Percentiles rank a stretch among this genome's conserved stretches.
Conservation (phyloP, 2,797 vertebrate genomes). For the Otolemur crassicaudatus region DNA sequence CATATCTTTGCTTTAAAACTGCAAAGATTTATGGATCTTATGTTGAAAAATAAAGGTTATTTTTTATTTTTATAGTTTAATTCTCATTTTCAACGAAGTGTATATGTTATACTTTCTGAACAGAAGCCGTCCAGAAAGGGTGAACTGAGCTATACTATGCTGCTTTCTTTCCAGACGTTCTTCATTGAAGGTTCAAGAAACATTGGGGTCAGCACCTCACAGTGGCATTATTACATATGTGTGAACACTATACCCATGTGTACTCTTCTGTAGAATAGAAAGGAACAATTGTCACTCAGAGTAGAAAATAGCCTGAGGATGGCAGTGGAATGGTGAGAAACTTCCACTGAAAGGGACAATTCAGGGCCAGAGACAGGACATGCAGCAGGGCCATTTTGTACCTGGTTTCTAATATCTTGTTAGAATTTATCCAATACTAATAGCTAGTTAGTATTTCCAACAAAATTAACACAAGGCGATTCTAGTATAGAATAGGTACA, state of each 20-base stretch:
- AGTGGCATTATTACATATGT: neutral
- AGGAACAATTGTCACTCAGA: neutral
- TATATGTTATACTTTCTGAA: neutral
- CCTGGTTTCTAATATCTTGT: neutral
- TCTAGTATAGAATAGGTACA: neutral
- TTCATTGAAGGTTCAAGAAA: neutral
- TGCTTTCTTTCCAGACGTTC: neutral
- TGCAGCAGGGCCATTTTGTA: fast-evolving
- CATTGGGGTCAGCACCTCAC: neutral
- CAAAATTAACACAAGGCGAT: neutral
- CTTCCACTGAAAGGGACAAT: neutral
- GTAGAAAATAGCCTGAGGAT: neutral
- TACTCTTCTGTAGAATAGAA: neutral
- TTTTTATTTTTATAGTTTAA: neutral
- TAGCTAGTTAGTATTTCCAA: neutral
- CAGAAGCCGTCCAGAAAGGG: neutral
- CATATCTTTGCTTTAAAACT: neutral
- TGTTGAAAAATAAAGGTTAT: neutral
- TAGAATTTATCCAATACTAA: neutral
- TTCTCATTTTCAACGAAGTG: neutral
- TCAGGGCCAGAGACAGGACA: neutral
- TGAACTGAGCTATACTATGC: fast-evolving
- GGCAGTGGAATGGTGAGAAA: neutral
- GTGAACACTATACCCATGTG: neutral
- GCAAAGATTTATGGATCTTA: neutral